phyloP scores from a whole-genome alignment of 1,140 invertebrate species.

The Nymphalis io region DNA sequence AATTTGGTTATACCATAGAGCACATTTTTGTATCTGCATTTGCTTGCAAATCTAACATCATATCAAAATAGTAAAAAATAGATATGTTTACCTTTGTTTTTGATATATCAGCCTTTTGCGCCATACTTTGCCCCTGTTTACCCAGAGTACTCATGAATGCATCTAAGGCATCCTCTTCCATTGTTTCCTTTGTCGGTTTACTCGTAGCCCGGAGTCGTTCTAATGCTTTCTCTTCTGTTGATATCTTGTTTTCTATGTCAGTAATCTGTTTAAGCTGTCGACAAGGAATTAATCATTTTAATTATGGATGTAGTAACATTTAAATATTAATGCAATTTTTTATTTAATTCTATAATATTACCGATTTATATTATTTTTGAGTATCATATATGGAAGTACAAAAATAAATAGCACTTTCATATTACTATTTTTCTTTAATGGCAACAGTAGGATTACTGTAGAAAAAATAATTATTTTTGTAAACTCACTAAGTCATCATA shows the following conservation, averaged over 20 bases:
- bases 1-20: too few relatives aligned
- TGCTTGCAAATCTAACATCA: too few relatives aligned
- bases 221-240: slow-evolving; percentile 82
- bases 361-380: too few relatives aligned
- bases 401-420: too few relatives aligned
- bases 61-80: background rate
- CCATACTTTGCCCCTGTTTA: slow-evolving; percentile 57
- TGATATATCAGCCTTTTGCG: slow-evolving; percentile 74
- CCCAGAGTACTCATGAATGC: slow-evolving; percentile 86
- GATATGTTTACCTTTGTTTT: slow-evolving; percentile 61
- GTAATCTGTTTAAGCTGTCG: slow-evolving; percentile 86
- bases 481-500: slow-evolving; percentile 89
- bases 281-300: background rate
- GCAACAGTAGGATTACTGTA: too few relatives aligned
- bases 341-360: too few relatives aligned
- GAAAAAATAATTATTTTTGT: background rate
- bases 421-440: too few relatives aligned
- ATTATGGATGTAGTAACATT: background rate
- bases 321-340: too few relatives aligned
- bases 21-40: too few relatives aligned
- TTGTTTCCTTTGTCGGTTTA: slow-evolving; percentile 51
- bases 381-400: too few relatives aligned
- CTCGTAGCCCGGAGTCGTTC: slow-evolving; percentile 68
- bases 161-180: slow-evolving; percentile 83
- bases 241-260: slow-evolving; percentile 82